Evolutionary conservation across 1,140 invertebrate species (phyloP), one percentile per base, ranked within the genome.

Genomic region (Pseudachorutes palmiensis): DNA sequence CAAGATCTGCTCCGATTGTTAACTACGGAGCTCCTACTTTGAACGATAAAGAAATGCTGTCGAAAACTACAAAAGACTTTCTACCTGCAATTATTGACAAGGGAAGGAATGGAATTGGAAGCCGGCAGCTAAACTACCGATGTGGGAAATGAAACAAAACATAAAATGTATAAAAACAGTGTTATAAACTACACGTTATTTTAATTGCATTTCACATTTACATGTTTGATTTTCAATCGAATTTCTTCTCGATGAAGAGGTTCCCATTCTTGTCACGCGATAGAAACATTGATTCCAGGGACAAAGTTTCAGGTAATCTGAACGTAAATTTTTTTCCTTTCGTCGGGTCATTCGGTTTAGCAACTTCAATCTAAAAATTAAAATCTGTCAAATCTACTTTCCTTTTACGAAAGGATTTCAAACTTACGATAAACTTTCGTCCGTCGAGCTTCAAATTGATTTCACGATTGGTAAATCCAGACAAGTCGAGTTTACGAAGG

Each of bases 371-470:
- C 68, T 70, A 24, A n/a, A n/a, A n/a, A n/a, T n/a, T n/a, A n/a
- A n/a, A n/a, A n/a, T n/a, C n/a, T n/a, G n/a, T n/a, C n/a, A n/a
- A n/a, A n/a, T n/a, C n/a, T n/a, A n/a, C n/a, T n/a, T n/a, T n/a
- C n/a, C n/a, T n/a, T n/a, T n/a, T n/a, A n/a, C n/a, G n/a, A n/a
- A n/a, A n/a, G n/a, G n/a, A n/a, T n/a, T n/a, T n/a, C n/a, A n/a
- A 58, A 33, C 33, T 64, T 60, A 70, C 68, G 59, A 64, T 33
- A 19, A 70, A 59, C 57, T 66, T 70, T 3, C 62, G 62, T 32
- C 69, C 69, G 41, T 58, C 48, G 29, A 71, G 32, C 55, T 67
- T 67, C 58, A 71, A 51, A 26, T 33, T 24, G 22, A 71, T 71
- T 24, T 71, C 70, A 32, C 49, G 48, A 49, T 60, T 66, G 32